Base-by-base conservation (phyloP, 2,797 vertebrate species). In the Falco concolor region DNA sequence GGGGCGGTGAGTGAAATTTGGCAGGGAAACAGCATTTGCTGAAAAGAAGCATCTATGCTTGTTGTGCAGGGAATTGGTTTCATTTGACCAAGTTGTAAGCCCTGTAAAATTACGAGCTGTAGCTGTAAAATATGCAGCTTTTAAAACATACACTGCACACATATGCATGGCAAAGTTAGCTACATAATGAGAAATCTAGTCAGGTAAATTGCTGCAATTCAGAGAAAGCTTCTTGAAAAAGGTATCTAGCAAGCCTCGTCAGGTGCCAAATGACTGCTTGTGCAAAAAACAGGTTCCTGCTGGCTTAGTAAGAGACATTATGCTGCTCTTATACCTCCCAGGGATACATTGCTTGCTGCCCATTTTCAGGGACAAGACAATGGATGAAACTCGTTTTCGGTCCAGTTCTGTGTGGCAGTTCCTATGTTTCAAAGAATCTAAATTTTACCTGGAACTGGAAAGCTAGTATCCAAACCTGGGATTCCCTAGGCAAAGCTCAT, bases 141-240 rank as follows among this genome's bases (percentile, higher is more conserved):
- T 80, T n/a, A 47, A 87, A 83, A 86, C 23, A 28, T 36, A 36
- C 0, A 0, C 50, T 65, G 42, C 20, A 24, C 27, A n/a, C 10
- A 57, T 54, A 91, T 49, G 42, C 69, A n/a, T 40, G 19, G 65
- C n/a, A 73, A 90, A 95, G 65, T 81, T 72, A 88, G 44, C 59
- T 65, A 54, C 69, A 81, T 54, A 82, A 88, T 73, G 88, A 90
- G 79, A 77, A 93, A 83, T 54, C 83, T 72, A 69, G 80, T 86
- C 84, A 86, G 80, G 80, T 79, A 94, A 94, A 94, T 95, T 89
- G 84, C 83, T 95, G 80, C 80, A 94, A 59, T 95, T 91, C 77
- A 69, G 83, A 52, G 34, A 67, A 77, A 9, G 19, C 74, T 94
- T 52, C 65, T 78, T 91, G 45, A 49, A 75, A 88, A 91, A 59